phyloP scores from a whole-genome alignment of 1,140 invertebrate species.

The Bombus confusus region DNA sequence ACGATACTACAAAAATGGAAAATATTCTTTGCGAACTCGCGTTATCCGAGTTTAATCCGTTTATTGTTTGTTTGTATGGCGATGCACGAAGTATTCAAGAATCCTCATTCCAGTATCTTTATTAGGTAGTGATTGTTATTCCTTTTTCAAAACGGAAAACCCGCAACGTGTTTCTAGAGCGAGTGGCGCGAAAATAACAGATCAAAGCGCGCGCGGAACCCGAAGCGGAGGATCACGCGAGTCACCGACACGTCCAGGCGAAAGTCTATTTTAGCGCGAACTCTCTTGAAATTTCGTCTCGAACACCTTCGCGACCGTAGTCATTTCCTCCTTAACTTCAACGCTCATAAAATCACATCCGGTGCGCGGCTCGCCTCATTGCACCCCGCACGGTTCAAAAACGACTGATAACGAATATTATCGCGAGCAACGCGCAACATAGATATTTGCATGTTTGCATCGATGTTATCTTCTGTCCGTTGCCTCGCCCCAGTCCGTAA shows the following conservation, averaged over 20 bases:
- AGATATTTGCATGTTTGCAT: slow-evolving; percentile 75
- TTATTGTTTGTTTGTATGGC: slow-evolving; percentile 14
- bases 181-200: slow-evolving; percentile 11
- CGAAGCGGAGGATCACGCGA: slow-evolving; percentile 14
- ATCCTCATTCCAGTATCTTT: too few relatives aligned
- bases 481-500: too few relatives aligned
- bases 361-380: slow-evolving; percentile 4
- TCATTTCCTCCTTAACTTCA: slow-evolving; percentile 33
- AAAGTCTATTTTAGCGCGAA: slow-evolving; percentile 53
- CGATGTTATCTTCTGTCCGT: slow-evolving; percentile 55
- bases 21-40: not conserved
- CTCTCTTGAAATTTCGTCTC: slow-evolving; percentile 53
- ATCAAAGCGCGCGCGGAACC: slow-evolving; percentile 13
- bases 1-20: too few relatives aligned
- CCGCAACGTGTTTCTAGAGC: not conserved
- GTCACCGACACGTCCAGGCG: not conserved
- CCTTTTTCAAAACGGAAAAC: not conserved
- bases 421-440: slow-evolving; percentile 66
- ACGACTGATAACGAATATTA: slow-evolving; percentile 69
- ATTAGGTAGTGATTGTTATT: not conserved
- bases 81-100: not conserved
- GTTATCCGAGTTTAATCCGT: not conserved
- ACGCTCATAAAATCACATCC: slow-evolving; percentile 47
- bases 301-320: not conserved
- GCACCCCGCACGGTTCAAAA: slow-evolving; percentile 57